These are phyloP conservation scores for Umimayanthus chanpuru DNA, from an alignment of 92 coral and sea anemone genomes.

Conservation along the genomic window DNA sequence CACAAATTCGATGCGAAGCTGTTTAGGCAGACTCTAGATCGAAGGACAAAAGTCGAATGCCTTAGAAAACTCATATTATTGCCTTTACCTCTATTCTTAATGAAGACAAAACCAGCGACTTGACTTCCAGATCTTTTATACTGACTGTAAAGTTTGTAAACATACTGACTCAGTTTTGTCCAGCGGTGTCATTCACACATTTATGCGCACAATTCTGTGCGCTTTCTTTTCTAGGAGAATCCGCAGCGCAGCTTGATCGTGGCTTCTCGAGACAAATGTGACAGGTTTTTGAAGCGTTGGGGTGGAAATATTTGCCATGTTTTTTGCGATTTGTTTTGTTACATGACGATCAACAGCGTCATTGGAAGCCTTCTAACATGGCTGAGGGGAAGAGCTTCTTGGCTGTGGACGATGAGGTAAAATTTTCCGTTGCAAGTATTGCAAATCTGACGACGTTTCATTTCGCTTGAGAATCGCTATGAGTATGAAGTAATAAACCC, in stretches of 20 bases:
- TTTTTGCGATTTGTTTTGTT: constrained; percentile 34
- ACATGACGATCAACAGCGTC: constrained; percentile 71
- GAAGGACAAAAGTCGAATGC: constrained; percentile 6
- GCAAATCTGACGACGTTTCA: no score
- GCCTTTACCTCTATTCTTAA: background rate
- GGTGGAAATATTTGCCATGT: constrained; percentile 31
- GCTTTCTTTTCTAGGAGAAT: background rate
- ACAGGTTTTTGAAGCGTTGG: background rate
- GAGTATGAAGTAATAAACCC: no score
- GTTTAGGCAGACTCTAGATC: background rate
- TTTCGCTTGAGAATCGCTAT: no score
- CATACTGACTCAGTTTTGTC: background rate
- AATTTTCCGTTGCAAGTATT: background rate
- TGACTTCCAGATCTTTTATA: no score
- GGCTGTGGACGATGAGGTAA: constrained; percentile 79
- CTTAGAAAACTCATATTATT: constrained; percentile 33
- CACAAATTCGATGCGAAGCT: background rate
- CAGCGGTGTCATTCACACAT: background rate
- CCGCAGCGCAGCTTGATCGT: constrained; percentile 12
- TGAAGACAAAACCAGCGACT: no score
- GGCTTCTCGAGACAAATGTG: background rate
- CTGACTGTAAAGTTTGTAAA: no score
- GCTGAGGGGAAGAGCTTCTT: constrained; percentile 84
- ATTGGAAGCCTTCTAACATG: constrained; percentile 71
- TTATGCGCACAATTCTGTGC: constrained; percentile 13